These are phyloP conservation scores for Sinella curviseta DNA, from an alignment of 1,140 invertebrate species.

Conservation along the genomic window DNA sequence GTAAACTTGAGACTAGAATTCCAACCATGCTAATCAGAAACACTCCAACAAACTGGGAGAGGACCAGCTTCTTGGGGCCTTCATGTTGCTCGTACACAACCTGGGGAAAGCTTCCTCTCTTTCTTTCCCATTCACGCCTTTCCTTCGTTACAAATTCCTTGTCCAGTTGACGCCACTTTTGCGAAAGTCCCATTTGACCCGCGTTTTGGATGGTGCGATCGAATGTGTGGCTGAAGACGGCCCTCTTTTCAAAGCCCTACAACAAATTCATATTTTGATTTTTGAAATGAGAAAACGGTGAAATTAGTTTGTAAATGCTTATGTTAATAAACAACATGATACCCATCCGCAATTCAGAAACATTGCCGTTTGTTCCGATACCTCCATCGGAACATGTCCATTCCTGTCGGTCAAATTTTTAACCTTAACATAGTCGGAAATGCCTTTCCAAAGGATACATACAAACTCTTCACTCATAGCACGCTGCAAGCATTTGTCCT, in stretches of 20 bases:
- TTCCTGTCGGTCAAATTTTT: neutral
- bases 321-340: neutral
- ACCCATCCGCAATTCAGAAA: neutral
- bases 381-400: neutral
- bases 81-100: neutral
- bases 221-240: neutral
- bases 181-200: conserved; percentile 1
- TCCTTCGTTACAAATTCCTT: neutral
- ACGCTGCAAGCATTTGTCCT: neutral
- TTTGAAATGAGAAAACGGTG: neutral
- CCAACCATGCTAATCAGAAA: no score
- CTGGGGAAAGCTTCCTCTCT: neutral
- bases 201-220: neutral
- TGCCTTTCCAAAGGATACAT: neutral
- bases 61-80: neutral
- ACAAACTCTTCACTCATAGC: neutral
- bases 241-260: neutral
- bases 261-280: neutral
- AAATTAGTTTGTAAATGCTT: no score
- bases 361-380: neutral
- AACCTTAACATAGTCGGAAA: neutral
- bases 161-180: conserved; percentile 5
- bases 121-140: neutral
- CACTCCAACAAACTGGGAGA: conserved; percentile 2
- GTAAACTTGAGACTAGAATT: no score